phyloP scores from a whole-genome alignment of 2,113 vertebrate species.

The Herpailurus yagouaroundi region DNA sequence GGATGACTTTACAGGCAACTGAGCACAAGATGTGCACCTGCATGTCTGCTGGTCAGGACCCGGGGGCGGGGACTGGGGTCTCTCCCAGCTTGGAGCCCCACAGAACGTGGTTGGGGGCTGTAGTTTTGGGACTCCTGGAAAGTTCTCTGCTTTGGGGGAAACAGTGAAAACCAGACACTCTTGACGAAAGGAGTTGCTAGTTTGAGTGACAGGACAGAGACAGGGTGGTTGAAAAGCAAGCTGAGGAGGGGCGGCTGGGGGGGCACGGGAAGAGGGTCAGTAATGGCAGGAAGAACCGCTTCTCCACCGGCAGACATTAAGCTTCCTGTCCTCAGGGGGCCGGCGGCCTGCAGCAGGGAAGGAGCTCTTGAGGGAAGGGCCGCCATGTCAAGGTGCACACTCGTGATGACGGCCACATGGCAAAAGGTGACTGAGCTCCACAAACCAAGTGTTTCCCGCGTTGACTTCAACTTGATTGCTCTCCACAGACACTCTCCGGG shows the following conservation, averaged over 20 bases:
- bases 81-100: too few relatives aligned
- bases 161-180: fast-evolving
- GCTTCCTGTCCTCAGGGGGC: not conserved
- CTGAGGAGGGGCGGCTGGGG: too few relatives aligned
- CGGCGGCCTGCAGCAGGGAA: fast-evolving
- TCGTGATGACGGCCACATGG: too few relatives aligned
- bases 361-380: not conserved
- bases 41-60: not conserved
- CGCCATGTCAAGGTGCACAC: fast-evolving
- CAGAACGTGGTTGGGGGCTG: not conserved
- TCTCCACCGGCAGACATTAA: too few relatives aligned
- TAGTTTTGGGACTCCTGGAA: fast-evolving
- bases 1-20: not conserved
- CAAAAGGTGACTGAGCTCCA: fast-evolving
- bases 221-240: not conserved
- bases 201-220: too few relatives aligned
- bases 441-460: fast-evolving
- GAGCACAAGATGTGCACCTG: not conserved
- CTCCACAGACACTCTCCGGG: not conserved
- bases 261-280: fast-evolving
- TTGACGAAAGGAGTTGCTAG: not conserved
- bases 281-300: fast-evolving
- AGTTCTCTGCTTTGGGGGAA: too few relatives aligned
- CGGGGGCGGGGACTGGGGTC: fast-evolving
- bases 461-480: too few relatives aligned